Evolutionary conservation across 2,888 invertebrate species (phyloP), one percentile per base, ranked within the genome.

Genomic region (Drymonia ruficornis): DNA sequence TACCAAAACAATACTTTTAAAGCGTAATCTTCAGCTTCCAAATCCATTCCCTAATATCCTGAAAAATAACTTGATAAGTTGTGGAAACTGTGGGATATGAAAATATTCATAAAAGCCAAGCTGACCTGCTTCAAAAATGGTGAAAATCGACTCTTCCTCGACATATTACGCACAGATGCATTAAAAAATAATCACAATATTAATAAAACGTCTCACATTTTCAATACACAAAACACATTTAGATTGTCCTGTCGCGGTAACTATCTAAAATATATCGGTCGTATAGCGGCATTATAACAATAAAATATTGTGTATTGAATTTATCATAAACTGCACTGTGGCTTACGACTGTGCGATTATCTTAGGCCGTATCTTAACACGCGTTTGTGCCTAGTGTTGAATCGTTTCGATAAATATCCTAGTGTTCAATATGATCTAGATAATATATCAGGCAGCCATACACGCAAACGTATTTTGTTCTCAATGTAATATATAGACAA

Each of bases 91-190:
- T n/a, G n/a, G n/a, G n/a, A n/a, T n/a, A n/a, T n/a, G n/a, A 31
- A 31, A 11, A 31, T 31, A 42, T 2, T 12, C 31, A 12, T 13
- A 42, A 52, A 40, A 49, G 29, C 0, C 15, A 55, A 38, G 67
- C 75, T 71, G 51, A 83, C 83, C 68, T 83, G 83, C 68, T 70
- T 81, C 47, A 69, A 46, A 62, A 83, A 83, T 48, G 81, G 81
- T 13, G 81, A 65, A 18, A 75, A 49, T 52, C 65, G 61, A 23
- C 57, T 63, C 49, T 61, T 70, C 40, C 58, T 63, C 18, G 65
- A 47, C 78, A 78, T 78, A 36, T 57, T 67, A n/a, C 9, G 44
- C 43, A 19, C 43, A 43, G 50, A 63, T 46, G 23, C 23, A 42
- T 50, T 45, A 53, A 59, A 46, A 56, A 36, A 23, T 46, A 52